Evolutionary conservation across 92 coral and sea anemone genomes (phyloP).

Genomic region (Palythoa grandis): DNA sequence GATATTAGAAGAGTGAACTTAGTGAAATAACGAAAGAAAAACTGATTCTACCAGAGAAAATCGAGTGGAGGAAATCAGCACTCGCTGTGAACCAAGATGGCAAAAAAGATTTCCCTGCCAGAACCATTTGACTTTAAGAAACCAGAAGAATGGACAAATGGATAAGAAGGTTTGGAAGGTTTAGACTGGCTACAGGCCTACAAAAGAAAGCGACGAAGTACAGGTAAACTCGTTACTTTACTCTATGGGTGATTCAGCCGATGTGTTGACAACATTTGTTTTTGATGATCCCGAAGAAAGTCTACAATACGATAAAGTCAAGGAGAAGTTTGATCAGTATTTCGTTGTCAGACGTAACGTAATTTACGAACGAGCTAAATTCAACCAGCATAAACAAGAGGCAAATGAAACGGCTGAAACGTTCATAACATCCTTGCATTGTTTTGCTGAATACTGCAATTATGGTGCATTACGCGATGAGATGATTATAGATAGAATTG

Average conservation of each 20-base stretch:
- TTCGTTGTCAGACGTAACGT: slow-evolving; percentile 35
- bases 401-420: slow-evolving; percentile 40
- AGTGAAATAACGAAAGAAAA: neutral
- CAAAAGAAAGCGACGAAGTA: slow-evolving; percentile 21
- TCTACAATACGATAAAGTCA: slow-evolving; percentile 33
- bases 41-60: neutral
- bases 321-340: slow-evolving; percentile 48
- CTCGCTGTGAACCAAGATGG: slow-evolving; percentile 21
- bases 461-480: slow-evolving; percentile 54
- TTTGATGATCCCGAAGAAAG: slow-evolving; percentile 22
- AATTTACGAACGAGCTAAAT: slow-evolving; percentile 54
- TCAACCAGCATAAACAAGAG: slow-evolving; percentile 52
- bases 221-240: slow-evolving; percentile 47
- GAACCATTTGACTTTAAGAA: slow-evolving; percentile 12
- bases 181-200: slow-evolving; percentile 39
- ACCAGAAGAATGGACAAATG: slow-evolving; percentile 41
- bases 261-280: slow-evolving; percentile 22
- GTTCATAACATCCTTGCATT: slow-evolving; percentile 42
- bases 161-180: slow-evolving; percentile 32
- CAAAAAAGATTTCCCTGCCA: slow-evolving; percentile 31
- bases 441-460: slow-evolving; percentile 53
- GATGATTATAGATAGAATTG: slow-evolving; percentile 56
- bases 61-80: slow-evolving; percentile 8
- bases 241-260: slow-evolving; percentile 25
- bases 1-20: neutral